These are phyloP conservation scores for Oxyura jamaicensis DNA, from an alignment of 2,113 vertebrate species.

Conservation along the genomic window DNA sequence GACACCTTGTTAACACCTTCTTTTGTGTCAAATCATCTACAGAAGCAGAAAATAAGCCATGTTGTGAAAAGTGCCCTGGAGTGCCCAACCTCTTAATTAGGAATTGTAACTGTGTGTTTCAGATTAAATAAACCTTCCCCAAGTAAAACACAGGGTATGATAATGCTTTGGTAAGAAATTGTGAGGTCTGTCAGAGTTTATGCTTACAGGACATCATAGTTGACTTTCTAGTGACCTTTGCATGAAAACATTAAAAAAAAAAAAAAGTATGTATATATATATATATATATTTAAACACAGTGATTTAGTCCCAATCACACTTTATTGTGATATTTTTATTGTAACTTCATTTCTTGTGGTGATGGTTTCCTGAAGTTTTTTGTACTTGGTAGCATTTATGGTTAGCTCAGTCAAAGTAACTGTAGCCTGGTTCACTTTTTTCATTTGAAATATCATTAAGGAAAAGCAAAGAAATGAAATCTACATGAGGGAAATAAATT, in stretches of 20 bases:
- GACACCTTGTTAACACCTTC: neutral
- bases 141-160: neutral
- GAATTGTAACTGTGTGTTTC: neutral
- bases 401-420: constrained; percentile 17
- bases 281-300: neutral
- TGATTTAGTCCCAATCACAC: constrained; percentile 10
- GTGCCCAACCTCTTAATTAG: neutral
- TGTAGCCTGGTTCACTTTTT: neutral
- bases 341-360: constrained; percentile 40
- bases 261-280: neutral
- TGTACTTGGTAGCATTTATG: constrained; percentile 20
- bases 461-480: neutral
- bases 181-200: neutral
- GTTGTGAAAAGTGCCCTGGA: neutral
- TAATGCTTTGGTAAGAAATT: neutral
- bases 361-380: constrained; percentile 55
- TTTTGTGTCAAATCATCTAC: neutral
- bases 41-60: neutral
- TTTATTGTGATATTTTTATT: constrained; percentile 50
- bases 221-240: constrained; percentile 47
- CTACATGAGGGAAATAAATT: neutral
- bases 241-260: neutral
- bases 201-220: neutral
- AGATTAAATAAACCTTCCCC: neutral
- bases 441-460: neutral